phyloP scores from a whole-genome alignment of 2,797 vertebrate genomes.

The Sebastes dallii region DNA sequence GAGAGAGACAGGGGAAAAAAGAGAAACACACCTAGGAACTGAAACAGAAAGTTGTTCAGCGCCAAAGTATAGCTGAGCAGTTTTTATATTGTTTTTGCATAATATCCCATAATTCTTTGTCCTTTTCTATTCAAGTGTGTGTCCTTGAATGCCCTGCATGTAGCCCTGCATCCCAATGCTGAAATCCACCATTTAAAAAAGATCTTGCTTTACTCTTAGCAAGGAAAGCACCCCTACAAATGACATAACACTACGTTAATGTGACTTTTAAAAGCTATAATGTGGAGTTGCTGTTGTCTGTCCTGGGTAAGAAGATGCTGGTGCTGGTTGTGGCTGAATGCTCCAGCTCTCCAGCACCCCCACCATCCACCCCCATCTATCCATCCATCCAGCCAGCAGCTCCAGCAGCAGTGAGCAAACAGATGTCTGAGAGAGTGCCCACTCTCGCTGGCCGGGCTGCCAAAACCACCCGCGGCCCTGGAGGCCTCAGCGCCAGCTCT shows the following conservation, averaged over 20 bases:
- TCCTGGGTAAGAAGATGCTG: conserved; percentile 57
- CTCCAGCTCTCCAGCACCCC: conserved; percentile 42
- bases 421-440: conserved; percentile 88
- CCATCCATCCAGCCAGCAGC: conserved; percentile 67
- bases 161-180: background rate
- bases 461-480: conserved; percentile 82
- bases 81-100: conserved; percentile 10
- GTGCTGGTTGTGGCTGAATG: conserved; percentile 70
- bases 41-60: background rate
- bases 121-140: background rate
- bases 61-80: background rate
- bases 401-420: conserved; percentile 85
- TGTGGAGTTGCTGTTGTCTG: conserved; percentile 35
- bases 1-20: too few relatives aligned
- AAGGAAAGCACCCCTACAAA: background rate
- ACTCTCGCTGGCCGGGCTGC: conserved; percentile 76
- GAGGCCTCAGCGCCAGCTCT: conserved; percentile 76
- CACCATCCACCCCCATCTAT: background rate
- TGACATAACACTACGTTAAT: background rate
- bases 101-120: background rate
- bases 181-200: background rate
- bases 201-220: background rate
- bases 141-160: conserved; percentile 24
- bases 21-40: too few relatives aligned
- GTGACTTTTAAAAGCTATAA: conserved; percentile 19